phyloP scores from a whole-genome alignment of 1,140 invertebrate species.

The Reticulitermes speratus region DNA sequence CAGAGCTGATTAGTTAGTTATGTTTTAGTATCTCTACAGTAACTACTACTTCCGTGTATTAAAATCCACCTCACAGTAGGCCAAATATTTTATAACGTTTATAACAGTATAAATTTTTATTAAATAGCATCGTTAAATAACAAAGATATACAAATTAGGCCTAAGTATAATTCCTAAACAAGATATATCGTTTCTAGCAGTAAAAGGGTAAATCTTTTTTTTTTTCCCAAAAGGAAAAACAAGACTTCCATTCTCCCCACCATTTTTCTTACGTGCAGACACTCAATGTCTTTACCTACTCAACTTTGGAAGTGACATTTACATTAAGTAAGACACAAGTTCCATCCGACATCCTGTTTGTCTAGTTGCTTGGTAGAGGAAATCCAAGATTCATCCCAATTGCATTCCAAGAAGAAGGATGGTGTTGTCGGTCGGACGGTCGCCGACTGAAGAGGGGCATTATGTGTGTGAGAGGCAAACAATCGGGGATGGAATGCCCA shows the following conservation, averaged over 20 bases:
- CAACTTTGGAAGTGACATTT: background rate
- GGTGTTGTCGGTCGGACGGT: background rate
- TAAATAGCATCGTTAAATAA: too few relatives aligned
- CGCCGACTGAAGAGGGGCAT: background rate
- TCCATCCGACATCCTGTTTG: background rate
- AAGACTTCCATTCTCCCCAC: background rate
- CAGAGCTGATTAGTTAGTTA: too few relatives aligned
- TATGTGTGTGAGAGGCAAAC: constrained; percentile 17
- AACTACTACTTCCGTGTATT: too few relatives aligned
- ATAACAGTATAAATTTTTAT: too few relatives aligned
- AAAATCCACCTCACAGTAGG: too few relatives aligned
- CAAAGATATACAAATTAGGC: too few relatives aligned
- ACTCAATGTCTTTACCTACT: background rate
- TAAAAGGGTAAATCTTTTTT: background rate
- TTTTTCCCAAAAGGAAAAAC: background rate
- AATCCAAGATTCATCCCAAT: constrained; percentile 19
- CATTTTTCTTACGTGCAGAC: background rate
- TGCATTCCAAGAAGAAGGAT: constrained; percentile 9
- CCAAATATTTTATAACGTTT: too few relatives aligned
- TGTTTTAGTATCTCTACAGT: too few relatives aligned
- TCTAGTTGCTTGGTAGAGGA: background rate
- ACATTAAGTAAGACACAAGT: constrained; percentile 15
- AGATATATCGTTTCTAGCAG: too few relatives aligned
- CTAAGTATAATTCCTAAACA: too few relatives aligned
- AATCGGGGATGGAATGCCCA: background rate